A percentile compares a stretch with the other conserved stretches of the same genome.
phyloP scores from a whole-genome alignment of 2,113 vertebrate species.

The Sarotherodon lohbergeri region DNA sequence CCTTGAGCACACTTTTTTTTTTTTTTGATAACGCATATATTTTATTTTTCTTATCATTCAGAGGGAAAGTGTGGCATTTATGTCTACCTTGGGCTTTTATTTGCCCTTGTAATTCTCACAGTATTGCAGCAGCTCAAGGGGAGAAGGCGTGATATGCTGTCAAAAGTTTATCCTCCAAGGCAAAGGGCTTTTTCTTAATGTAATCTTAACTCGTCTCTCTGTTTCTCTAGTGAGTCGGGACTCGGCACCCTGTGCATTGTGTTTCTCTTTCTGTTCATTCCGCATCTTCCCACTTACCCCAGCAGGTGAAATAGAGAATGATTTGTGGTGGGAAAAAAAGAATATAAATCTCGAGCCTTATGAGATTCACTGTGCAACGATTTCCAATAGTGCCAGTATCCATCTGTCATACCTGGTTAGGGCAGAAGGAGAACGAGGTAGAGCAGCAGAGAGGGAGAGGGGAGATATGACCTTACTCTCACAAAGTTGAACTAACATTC shows the following conservation, averaged over 20 bases:
- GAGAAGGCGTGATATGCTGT: background rate
- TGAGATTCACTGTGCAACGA: conserved; percentile 66
- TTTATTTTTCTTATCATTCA: conserved; percentile 17
- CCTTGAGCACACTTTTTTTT: background rate
- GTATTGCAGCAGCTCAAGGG: background rate
- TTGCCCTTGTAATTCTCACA: conserved; percentile 18
- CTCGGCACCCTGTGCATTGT: background rate
- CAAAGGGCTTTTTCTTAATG: conserved; percentile 41
- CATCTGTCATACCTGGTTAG: conserved; percentile 67
- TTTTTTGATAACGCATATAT: background rate
- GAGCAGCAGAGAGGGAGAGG: background rate
- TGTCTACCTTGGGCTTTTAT: background rate
- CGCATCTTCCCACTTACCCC: conserved; percentile 20
- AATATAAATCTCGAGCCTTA: conserved; percentile 57
- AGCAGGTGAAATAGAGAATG: conserved; percentile 37
- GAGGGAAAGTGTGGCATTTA: background rate
- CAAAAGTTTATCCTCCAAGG: conserved; percentile 34
- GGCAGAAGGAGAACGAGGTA: conserved; percentile 17
- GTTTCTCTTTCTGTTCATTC: conserved; percentile 32
- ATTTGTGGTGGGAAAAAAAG: conserved; percentile 17
- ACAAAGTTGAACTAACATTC: conserved; percentile 27
- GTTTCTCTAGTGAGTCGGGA: background rate
- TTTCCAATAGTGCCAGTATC: conserved; percentile 67
- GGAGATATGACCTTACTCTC: conserved; percentile 15
- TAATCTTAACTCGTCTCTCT: background rate